Percentiles rank a stretch among this genome's conserved stretches.
phyloP scores from a whole-genome alignment of 2,113 vertebrate species.

The Notarius quadriscutis region DNA sequence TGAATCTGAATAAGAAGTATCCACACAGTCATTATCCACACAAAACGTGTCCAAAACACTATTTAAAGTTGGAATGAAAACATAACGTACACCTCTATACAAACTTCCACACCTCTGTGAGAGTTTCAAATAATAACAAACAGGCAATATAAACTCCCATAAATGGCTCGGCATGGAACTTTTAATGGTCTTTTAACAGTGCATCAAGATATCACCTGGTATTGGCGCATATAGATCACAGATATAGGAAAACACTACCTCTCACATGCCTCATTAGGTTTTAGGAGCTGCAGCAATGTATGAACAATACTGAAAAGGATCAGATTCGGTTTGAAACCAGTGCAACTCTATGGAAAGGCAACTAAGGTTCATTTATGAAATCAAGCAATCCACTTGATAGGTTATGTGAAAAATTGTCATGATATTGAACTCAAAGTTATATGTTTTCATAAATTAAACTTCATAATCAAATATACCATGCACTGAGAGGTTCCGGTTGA shows the following conservation, averaged over 20 bases:
- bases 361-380: background rate
- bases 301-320: background rate
- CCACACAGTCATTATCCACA: background rate
- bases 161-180: background rate
- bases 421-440: too few relatives aligned
- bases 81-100: background rate
- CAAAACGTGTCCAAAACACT: background rate
- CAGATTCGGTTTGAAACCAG: background rate
- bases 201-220: background rate
- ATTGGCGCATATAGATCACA: background rate
- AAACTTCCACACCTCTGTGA: background rate
- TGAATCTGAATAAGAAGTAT: slow-evolving; percentile 5
- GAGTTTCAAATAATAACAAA: background rate
- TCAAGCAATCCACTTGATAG: background rate
- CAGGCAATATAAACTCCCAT: background rate
- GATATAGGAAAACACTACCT: background rate
- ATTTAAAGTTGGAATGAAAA: background rate
- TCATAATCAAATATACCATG: too few relatives aligned
- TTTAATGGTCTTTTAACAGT: background rate
- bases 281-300: background rate
- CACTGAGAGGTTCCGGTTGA: too few relatives aligned
- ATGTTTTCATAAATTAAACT: too few relatives aligned
- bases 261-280: background rate
- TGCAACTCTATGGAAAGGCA: background rate
- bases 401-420: too few relatives aligned